phyloP scores from a whole-genome alignment of 30 jellyfish, hydroid and myxozoan species.

The Aurelia sp. region DNA sequence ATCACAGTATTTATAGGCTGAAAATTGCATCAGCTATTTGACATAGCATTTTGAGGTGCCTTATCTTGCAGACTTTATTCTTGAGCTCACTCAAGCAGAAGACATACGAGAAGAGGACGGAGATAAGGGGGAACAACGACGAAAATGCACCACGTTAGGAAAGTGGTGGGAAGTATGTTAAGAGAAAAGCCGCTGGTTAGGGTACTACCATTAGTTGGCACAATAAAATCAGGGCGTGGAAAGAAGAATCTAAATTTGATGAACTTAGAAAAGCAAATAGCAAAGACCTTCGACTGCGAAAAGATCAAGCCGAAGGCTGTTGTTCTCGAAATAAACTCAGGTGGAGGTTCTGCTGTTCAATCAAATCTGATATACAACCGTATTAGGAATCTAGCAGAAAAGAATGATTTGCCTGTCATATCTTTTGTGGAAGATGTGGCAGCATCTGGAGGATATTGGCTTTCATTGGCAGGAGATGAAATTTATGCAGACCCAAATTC shows the following conservation, averaged over 20 bases:
- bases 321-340: slow-evolving; percentile 68
- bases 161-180: slow-evolving; percentile 10
- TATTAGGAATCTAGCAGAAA: slow-evolving; percentile 53
- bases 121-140: neutral
- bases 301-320: slow-evolving; percentile 80
- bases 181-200: slow-evolving; percentile 64
- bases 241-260: slow-evolving; percentile 27
- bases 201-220: slow-evolving; percentile 47
- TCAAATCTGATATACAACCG: slow-evolving; percentile 73
- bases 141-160: slow-evolving; percentile 27
- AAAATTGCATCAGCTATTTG: too few species aligned
- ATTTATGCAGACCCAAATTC: slow-evolving; percentile 76
- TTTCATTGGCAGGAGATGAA: slow-evolving; percentile 90
- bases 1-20: too few species aligned
- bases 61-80: too few species aligned
- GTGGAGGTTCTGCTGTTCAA: slow-evolving; percentile 91
- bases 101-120: too few species aligned
- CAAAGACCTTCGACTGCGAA: slow-evolving; percentile 74
- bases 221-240: slow-evolving; percentile 48
- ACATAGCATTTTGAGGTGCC: too few species aligned
- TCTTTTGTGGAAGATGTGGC: slow-evolving; percentile 74
- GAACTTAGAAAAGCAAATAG: slow-evolving; percentile 66
- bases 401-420: slow-evolving; percentile 69
- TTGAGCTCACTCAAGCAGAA: too few species aligned
- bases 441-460: slow-evolving; percentile 95